Conservation (phyloP, 2,888 invertebrate genomes). For the Adela reaumurella region DNA sequence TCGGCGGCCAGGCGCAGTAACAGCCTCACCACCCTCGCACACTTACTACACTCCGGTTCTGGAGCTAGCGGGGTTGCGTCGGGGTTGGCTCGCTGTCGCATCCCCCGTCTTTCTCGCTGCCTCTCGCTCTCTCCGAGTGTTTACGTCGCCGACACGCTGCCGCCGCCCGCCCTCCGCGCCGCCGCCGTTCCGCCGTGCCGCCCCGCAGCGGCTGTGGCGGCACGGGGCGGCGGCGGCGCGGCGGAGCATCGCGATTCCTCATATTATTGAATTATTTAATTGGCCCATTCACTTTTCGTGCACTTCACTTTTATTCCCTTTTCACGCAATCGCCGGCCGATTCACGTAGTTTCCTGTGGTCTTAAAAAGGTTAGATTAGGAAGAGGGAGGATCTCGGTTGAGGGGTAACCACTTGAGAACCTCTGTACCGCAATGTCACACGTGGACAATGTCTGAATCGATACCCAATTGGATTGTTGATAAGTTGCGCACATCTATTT, state of each 20-base stretch:
- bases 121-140: constrained; percentile 39
- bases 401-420: too few species aligned
- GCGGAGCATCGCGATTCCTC: constrained; percentile 24
- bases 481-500: too few species aligned
- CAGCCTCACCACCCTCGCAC: constrained; percentile 18
- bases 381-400: too few species aligned
- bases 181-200: too few species aligned
- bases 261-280: constrained; percentile 56
- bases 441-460: too few species aligned
- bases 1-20: background rate
- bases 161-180: too few species aligned
- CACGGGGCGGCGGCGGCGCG: background rate
- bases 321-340: constrained; percentile 23
- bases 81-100: background rate
- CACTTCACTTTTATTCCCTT: constrained; percentile 29
- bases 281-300: constrained; percentile 51
- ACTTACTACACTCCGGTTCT: constrained; percentile 6
- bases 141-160: constrained; percentile 34
- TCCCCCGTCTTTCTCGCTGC: constrained; percentile 18
- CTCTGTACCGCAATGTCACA: too few species aligned
- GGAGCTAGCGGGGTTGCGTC: background rate
- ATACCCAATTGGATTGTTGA: too few species aligned
- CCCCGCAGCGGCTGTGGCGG: too few species aligned
- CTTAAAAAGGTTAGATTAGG: constrained; percentile 26
- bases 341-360: constrained; percentile 17